phyloP scores from a whole-genome alignment of 2,797 vertebrate species.

The Brotogeris chrysoptera region DNA sequence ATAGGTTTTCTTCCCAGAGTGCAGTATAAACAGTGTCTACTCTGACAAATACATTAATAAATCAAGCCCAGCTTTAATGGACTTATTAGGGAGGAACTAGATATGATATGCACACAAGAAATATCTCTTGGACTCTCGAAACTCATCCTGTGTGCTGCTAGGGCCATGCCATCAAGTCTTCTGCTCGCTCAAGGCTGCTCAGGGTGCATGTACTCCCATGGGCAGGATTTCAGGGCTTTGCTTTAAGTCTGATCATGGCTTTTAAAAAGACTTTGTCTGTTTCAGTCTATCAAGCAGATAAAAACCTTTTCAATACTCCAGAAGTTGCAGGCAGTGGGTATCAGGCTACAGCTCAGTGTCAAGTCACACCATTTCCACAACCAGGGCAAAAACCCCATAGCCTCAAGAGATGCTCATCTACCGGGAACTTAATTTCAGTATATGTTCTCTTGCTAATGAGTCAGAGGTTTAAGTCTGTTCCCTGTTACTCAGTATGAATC shows the following conservation, averaged over 20 bases:
- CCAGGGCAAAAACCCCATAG: not conserved
- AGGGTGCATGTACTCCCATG: not conserved
- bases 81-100: not conserved
- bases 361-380: not conserved
- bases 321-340: not conserved
- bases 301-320: not conserved
- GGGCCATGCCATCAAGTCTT: rapidly evolving
- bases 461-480: not conserved
- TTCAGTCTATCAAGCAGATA: not conserved
- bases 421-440: not conserved
- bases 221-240: not conserved
- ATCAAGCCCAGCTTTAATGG: not conserved
- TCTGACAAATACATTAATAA: not conserved
- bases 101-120: not conserved
- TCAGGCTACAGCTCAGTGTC: not conserved
- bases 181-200: not conserved
- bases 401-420: not conserved
- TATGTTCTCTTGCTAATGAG: not conserved
- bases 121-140: not conserved
- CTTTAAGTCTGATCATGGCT: not conserved
- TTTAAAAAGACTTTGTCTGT: not conserved
- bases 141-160: not conserved
- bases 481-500: not conserved
- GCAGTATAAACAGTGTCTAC: not conserved
- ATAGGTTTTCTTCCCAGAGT: not conserved